phyloP scores from a whole-genome alignment of 2,113 vertebrate species.

The Cariama cristata region DNA sequence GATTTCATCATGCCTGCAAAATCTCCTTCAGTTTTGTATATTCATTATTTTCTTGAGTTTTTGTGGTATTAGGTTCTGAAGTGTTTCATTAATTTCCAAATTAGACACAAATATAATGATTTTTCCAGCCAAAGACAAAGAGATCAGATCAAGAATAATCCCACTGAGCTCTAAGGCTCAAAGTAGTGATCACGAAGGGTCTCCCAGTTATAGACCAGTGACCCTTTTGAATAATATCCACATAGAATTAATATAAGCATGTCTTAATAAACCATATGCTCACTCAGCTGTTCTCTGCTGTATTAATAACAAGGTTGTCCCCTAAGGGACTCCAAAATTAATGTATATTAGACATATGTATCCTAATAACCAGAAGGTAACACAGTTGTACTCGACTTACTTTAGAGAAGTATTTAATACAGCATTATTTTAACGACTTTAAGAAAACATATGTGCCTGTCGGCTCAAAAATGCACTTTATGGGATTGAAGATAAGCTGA shows the following conservation, averaged over 20 bases:
- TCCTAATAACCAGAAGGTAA: conserved; percentile 57
- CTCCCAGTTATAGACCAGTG: conserved; percentile 49
- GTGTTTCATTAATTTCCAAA: conserved; percentile 26
- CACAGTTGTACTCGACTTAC: conserved; percentile 50
- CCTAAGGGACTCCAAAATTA: conserved; percentile 66
- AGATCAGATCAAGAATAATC: conserved; percentile 9
- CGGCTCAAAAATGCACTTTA: neutral
- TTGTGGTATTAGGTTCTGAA: neutral
- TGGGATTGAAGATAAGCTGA: neutral
- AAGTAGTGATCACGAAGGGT: conserved; percentile 43
- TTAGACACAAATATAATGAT: conserved; percentile 1
- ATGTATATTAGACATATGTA: conserved; percentile 56
- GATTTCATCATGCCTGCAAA: neutral
- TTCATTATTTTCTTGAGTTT: neutral
- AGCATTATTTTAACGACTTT: conserved; percentile 57
- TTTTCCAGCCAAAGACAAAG: conserved; percentile 42
- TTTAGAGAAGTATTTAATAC: conserved; percentile 63
- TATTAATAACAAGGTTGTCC: conserved; percentile 68
- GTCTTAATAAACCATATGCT: conserved; percentile 78
- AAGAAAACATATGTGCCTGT: conserved; percentile 42
- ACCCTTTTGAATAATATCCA: conserved; percentile 67
- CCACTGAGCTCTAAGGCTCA: conserved; percentile 35
- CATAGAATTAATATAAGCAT: conserved; percentile 73
- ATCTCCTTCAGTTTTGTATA: neutral
- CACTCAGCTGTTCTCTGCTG: conserved; percentile 72